Base-by-base conservation (phyloP, 2,888 invertebrate species). In the Arrhopalites spinosus region DNA sequence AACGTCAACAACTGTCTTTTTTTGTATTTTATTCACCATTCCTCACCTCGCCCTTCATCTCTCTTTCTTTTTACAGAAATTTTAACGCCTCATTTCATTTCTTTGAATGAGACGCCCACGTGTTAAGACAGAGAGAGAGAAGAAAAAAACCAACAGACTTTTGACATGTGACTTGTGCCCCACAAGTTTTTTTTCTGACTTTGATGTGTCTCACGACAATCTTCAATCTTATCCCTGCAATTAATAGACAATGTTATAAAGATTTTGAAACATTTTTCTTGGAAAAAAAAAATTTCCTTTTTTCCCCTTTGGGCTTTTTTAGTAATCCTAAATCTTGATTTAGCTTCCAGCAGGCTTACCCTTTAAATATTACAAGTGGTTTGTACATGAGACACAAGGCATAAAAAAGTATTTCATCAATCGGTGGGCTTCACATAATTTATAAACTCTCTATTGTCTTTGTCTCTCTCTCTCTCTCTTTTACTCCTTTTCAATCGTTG, bases 361-460 rank as follows among this genome's bases (percentile, higher is more conserved):
- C 20, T 53, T 53, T 53, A 53, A 20, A 53, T 17, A 53, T 53
- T 53, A 53, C 20, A 53, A 20, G 3, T 53, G 17, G 17, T 20
- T 8, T 53, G 15, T 17, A 17, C 7, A 53, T 45, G 15, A 36
- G 36, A 36, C 36, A 36, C 11, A 36, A 7, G 50, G 17, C 11
- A 43, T 11, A 68, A 27, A 70, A 50, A 70, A 13, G n/a, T 53
- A 53, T 56, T 70, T 11, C 36, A 36, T 36, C 36, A 36, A 36
- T 64, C 17, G 64, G 17, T 64, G 70, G 53, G 59, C 61, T 72
- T 45, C 59, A 45, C 61, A 61, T 72, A 72, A 72, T 72, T 72
- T 61, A n/a, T n/a, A 72, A 72, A 61, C 71, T 29, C 71, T 61
- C 71, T 59, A 72, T 72, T 72, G 71, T 72, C 63, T 72, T 72